These are phyloP conservation scores for Gila orcuttii DNA, from an alignment of 2,113 vertebrate species.

Conservation along the genomic window DNA sequence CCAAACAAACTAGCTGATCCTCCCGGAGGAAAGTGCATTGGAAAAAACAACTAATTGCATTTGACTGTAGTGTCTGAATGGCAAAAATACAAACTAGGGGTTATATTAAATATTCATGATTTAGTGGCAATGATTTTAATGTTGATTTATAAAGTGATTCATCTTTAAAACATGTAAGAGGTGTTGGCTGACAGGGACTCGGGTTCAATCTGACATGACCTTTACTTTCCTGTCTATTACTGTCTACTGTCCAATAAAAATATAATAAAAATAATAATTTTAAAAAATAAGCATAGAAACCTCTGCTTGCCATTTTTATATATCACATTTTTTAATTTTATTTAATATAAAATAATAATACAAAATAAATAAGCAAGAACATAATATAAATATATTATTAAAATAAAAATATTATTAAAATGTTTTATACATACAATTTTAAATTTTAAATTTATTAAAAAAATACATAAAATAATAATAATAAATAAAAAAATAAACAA, in stretches of 20 bases:
- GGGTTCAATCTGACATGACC: neutral
- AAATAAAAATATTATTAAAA: too few relatives aligned
- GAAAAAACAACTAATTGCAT: constrained; percentile 3
- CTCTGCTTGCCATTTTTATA: too few relatives aligned
- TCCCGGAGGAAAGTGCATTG: neutral
- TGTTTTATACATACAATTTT: too few relatives aligned
- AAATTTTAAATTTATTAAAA: too few relatives aligned
- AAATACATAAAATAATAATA: too few relatives aligned
- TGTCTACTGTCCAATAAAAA: neutral
- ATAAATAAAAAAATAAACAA: too few relatives aligned
- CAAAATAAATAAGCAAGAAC: too few relatives aligned
- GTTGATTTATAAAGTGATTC: constrained; percentile 1
- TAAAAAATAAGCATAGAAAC: too few relatives aligned
- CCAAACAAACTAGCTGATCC: constrained; percentile 38
- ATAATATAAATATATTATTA: too few relatives aligned
- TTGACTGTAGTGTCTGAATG: neutral
- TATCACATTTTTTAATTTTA: too few relatives aligned
- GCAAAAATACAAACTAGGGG: neutral
- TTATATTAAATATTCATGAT: neutral
- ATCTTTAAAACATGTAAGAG: neutral
- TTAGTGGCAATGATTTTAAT: neutral
- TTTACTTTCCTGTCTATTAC: neutral
- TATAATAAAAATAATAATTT: neutral
- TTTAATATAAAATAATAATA: too few relatives aligned
- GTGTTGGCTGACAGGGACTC: neutral